Conservation (phyloP, 2,888 invertebrate genomes). For the Leptopilina syphax region DNA sequence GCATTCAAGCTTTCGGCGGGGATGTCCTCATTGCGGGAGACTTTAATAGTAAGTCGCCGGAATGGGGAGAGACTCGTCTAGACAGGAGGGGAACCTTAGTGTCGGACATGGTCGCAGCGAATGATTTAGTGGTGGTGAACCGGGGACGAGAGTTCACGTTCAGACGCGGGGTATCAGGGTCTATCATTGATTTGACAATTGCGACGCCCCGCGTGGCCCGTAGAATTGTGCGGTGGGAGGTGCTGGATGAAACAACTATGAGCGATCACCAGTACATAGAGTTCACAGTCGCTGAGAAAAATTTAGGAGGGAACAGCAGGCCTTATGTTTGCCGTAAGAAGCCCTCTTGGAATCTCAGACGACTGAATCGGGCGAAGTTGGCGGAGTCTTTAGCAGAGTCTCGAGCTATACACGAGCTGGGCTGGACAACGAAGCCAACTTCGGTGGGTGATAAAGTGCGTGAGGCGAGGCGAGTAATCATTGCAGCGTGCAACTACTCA, state of each 20-base stretch:
- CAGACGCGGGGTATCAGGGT: not conserved
- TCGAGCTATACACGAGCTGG: too few relatives aligned
- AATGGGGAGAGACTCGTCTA: too few relatives aligned
- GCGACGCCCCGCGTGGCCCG: not conserved
- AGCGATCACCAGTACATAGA: not conserved
- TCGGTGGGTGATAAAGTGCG: not conserved
- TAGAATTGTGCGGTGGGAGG: not conserved
- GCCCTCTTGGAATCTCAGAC: not conserved
- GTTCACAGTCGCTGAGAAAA: not conserved
- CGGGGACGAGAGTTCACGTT: not conserved
- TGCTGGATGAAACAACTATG: not conserved
- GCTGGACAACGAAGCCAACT: not conserved
- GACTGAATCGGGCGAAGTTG: not conserved
- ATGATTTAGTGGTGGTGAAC: not conserved
- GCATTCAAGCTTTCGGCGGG: too few relatives aligned
- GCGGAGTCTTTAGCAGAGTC: not conserved
- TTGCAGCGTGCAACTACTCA: not conserved
- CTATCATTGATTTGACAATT: not conserved
- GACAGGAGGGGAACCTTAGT: not conserved
- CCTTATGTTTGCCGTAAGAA: not conserved
- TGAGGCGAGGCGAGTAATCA: not conserved
- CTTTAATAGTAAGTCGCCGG: too few relatives aligned
- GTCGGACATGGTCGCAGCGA: not conserved
- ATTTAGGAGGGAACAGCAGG: not conserved
- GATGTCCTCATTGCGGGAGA: not conserved